phyloP scores from a whole-genome alignment of 2,797 vertebrate species.

The Notamacropus eugenii region DNA sequence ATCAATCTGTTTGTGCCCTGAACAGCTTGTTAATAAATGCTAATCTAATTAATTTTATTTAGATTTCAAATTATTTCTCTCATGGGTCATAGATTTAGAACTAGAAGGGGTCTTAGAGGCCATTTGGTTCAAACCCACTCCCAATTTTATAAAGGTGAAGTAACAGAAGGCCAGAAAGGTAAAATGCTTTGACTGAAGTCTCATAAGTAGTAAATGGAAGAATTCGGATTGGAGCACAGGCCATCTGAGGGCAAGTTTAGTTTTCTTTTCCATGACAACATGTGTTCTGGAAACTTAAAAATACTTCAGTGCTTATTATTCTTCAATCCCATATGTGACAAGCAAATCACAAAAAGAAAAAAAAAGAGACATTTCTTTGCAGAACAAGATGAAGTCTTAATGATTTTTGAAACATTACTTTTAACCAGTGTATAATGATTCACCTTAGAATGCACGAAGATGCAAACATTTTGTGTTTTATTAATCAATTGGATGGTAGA shows the following conservation, averaged over 20 bases:
- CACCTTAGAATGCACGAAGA: not conserved
- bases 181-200: not conserved
- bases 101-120: not conserved
- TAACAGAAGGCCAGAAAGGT: not conserved
- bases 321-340: not conserved
- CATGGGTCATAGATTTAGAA: not conserved
- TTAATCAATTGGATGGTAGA: not conserved
- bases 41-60: not conserved
- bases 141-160: not conserved
- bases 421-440: slow-evolving; percentile 13
- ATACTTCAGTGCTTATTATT: not conserved
- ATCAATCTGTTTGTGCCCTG: not conserved
- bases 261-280: not conserved
- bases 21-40: not conserved
- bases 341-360: not conserved
- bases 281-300: not conserved
- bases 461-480: slow-evolving; percentile 12
- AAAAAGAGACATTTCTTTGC: slow-evolving; percentile 4
- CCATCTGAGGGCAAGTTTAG: not conserved
- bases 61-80: not conserved
- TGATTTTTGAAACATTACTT: slow-evolving; percentile 32
- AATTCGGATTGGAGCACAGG: not conserved
- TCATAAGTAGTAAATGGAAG: not conserved
- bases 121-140: not conserved
- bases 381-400: not conserved